Percentiles rank a stretch among this genome's conserved stretches.
Conservation (phyloP, 2,888 invertebrate species). For the Vesta saturnalis region DNA sequence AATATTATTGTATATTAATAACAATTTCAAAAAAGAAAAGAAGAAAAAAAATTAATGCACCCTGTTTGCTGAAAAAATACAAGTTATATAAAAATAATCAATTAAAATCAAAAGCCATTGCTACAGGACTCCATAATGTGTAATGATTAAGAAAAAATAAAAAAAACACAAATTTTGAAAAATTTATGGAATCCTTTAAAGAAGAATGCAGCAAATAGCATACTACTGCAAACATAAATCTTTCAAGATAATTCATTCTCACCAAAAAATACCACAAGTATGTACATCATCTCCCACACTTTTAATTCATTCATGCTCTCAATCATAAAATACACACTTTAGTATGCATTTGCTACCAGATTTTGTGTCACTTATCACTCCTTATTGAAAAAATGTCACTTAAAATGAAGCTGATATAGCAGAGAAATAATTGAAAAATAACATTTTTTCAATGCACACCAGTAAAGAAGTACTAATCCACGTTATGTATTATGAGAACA, state of each 20-base stretch:
- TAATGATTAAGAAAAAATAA: neutral
- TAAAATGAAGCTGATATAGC: slow-evolving; percentile 18
- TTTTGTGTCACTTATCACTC: slow-evolving; percentile 34
- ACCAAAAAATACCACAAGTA: slow-evolving; percentile 15
- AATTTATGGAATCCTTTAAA: slow-evolving; percentile 39
- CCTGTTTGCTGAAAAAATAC: slow-evolving; percentile 40
- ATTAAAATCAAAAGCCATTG: slow-evolving; percentile 32
- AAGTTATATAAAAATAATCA: slow-evolving; percentile 30
- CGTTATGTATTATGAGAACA: slow-evolving; percentile 1
- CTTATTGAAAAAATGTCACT: slow-evolving; percentile 47
- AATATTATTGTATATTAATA: slow-evolving; percentile 31
- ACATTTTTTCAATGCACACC: slow-evolving; percentile 34
- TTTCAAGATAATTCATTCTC: slow-evolving; percentile 28
- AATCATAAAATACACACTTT: slow-evolving; percentile 49
- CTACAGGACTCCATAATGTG: slow-evolving; percentile 34
- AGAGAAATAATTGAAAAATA: slow-evolving; percentile 17
- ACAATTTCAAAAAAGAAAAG: slow-evolving; percentile 28
- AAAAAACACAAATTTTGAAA: slow-evolving; percentile 1
- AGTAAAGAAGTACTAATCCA: slow-evolving; percentile 27
- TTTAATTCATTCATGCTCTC: slow-evolving; percentile 34
- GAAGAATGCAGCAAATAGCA: slow-evolving; percentile 58
- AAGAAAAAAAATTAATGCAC: slow-evolving; percentile 29
- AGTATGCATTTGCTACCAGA: slow-evolving; percentile 55
- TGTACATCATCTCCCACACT: slow-evolving; percentile 21
- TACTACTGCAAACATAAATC: slow-evolving; percentile 54